phyloP scores from a whole-genome alignment of 2,113 vertebrate species.

The Murina feae region DNA sequence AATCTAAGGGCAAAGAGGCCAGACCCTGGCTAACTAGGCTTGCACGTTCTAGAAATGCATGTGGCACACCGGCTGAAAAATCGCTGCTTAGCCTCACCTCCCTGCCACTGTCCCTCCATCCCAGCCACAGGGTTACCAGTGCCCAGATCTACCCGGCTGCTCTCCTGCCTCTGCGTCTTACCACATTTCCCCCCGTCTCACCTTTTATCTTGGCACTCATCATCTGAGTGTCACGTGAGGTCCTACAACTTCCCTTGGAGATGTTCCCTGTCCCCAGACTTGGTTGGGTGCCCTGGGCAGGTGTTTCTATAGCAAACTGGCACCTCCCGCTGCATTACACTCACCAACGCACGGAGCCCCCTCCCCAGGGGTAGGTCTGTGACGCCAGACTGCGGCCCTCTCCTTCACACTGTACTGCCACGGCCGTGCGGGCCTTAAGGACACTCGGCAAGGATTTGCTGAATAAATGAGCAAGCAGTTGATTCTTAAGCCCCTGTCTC shows the following conservation, averaged over 20 bases:
- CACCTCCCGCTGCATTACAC: accelerated
- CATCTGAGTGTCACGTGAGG: background rate
- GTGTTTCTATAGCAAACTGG: background rate
- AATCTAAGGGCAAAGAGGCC: background rate
- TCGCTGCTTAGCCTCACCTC: background rate
- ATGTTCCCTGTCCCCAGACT: background rate
- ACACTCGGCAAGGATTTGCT: background rate
- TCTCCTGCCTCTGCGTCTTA: background rate
- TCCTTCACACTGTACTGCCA: accelerated
- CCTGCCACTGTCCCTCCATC: background rate
- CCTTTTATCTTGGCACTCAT: background rate
- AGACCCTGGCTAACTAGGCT: background rate
- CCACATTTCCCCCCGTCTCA: background rate
- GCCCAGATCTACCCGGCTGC: background rate
- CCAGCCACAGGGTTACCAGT: background rate
- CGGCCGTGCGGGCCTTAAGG: accelerated
- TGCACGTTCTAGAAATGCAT: background rate
- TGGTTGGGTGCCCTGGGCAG: background rate
- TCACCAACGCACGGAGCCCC: accelerated
- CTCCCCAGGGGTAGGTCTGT: background rate
- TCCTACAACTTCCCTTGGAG: background rate
- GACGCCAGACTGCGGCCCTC: accelerated
- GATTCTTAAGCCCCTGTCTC: background rate
- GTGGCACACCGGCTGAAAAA: background rate
- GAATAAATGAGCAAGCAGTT: background rate